phyloP scores from a whole-genome alignment of 2,797 vertebrate species.

The Sebastes ruberrimus region DNA sequence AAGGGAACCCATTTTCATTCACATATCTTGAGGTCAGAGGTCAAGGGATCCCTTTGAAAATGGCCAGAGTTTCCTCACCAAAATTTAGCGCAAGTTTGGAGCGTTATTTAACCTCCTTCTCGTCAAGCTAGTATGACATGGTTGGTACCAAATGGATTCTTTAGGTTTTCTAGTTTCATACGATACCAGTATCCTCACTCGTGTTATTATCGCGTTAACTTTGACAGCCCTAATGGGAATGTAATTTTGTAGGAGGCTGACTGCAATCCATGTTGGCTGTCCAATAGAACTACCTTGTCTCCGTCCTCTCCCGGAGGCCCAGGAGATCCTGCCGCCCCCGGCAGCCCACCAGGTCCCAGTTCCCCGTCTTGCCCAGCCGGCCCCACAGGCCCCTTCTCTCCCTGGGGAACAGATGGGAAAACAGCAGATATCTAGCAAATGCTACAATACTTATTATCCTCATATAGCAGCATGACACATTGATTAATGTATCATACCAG shows the following conservation, averaged over 20 bases:
- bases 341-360: slow-evolving; percentile 85
- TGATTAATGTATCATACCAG: slow-evolving; percentile 39
- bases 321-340: slow-evolving; percentile 81
- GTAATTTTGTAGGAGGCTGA: not conserved
- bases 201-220: too few species aligned
- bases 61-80: too few species aligned
- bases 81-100: too few species aligned
- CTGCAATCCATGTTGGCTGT: not conserved
- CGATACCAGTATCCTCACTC: too few species aligned
- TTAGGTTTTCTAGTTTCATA: too few species aligned
- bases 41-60: too few species aligned
- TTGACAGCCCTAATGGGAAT: too few species aligned
- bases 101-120: too few species aligned
- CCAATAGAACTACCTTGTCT: slow-evolving; percentile 86
- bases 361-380: slow-evolving; percentile 88
- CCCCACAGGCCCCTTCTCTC: slow-evolving; percentile 88
- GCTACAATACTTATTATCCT: slow-evolving; percentile 31
- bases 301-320: slow-evolving; percentile 92
- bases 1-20: too few species aligned
- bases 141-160: too few species aligned
- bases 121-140: too few species aligned
- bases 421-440: slow-evolving; percentile 30
- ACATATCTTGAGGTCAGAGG: too few species aligned
- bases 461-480: slow-evolving; percentile 31
- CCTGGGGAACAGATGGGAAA: slow-evolving; percentile 77